phyloP scores from a whole-genome alignment of 2,113 vertebrate species.

The Aegithalos caudatus region DNA sequence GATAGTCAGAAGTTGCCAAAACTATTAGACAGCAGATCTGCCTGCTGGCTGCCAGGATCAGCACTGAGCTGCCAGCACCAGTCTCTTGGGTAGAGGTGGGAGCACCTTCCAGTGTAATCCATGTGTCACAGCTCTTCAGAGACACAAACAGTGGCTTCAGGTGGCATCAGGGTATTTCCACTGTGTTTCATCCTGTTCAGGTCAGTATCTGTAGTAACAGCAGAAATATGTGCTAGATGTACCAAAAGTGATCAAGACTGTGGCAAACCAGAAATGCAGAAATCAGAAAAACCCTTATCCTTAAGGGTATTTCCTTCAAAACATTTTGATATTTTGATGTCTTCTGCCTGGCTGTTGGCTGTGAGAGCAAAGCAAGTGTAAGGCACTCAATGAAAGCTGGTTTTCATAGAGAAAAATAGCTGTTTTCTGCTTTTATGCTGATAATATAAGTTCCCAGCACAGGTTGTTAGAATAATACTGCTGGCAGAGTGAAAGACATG shows the following conservation, averaged over 20 bases:
- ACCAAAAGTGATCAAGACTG: not conserved
- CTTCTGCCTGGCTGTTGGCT: not conserved
- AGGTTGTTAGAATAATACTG: constrained; percentile 4
- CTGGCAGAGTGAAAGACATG: not conserved
- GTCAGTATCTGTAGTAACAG: not conserved
- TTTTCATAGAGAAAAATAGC: not conserved
- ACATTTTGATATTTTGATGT: not conserved
- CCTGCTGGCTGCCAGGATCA: not conserved
- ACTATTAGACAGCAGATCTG: not conserved
- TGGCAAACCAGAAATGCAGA: not conserved
- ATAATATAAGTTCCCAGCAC: not conserved
- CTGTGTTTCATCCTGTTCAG: not conserved
- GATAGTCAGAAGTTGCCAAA: not conserved
- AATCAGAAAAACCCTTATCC: too few relatives aligned
- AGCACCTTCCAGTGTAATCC: not conserved
- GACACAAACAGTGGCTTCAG: not conserved
- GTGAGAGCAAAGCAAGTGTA: not conserved
- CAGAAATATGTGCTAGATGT: not conserved
- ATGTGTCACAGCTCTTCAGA: not conserved
- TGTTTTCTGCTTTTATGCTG: not conserved
- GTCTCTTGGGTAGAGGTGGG: not conserved
- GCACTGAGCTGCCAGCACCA: rapidly evolving
- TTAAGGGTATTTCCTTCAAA: not conserved
- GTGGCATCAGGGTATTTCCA: not conserved
- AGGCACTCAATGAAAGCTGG: not conserved